A percentile compares a stretch with the other conserved stretches of the same genome.
These are phyloP conservation scores for Peromyscus attwateri DNA, from an alignment of 2,797 vertebrate species.

Conservation along the genomic window DNA sequence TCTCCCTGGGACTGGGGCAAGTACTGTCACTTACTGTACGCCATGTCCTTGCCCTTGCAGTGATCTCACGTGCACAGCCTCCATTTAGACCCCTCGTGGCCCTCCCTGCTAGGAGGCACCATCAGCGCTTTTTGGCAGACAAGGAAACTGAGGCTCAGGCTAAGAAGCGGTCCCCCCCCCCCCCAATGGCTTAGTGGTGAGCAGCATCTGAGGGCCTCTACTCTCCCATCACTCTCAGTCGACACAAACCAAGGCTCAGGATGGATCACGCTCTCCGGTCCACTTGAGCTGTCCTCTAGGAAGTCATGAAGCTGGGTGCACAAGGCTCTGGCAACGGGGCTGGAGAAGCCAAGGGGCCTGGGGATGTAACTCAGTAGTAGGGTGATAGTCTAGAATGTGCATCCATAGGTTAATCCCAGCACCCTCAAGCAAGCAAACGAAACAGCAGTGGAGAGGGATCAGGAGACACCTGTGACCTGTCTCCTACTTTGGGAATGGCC, in stretches of 20 bases:
- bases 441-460: not conserved
- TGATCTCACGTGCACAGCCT: not conserved
- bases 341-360: not conserved
- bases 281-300: not conserved
- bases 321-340: accelerated
- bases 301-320: not conserved
- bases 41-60: accelerated
- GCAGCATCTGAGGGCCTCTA: not conserved
- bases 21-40: not conserved
- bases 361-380: not conserved
- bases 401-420: not conserved
- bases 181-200: not conserved
- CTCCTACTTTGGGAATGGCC: not conserved
- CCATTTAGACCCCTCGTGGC: accelerated
- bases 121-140: not conserved
- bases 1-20: not conserved
- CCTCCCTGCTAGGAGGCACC: too few species aligned
- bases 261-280: not conserved
- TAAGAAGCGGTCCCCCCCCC: not conserved
- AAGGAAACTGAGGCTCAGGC: not conserved
- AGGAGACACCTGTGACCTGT: not conserved
- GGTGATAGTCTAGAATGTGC: too few species aligned
- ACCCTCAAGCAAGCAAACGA: too few species aligned
- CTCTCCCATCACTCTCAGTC: not conserved
- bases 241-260: not conserved